Conservation (phyloP, 1,140 invertebrate genomes). For the Saxidomus purpurata region DNA sequence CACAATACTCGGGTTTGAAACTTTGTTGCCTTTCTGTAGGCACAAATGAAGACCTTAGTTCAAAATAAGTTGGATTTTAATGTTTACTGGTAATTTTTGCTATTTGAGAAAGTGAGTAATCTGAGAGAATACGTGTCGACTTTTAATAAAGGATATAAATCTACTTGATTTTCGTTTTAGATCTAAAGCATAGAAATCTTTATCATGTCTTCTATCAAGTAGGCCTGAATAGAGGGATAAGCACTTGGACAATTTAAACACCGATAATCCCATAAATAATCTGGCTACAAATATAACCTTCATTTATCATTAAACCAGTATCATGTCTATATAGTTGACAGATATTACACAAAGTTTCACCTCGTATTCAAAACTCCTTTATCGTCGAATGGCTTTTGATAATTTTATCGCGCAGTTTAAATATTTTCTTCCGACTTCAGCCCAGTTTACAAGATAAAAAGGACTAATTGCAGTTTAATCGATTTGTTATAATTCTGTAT, state of each 20-base stretch:
- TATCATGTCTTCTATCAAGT: conserved; percentile 29
- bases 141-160: not conserved
- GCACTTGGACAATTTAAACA: conserved; percentile 15
- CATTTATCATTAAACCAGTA: conserved; percentile 15
- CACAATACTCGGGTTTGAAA: no score
- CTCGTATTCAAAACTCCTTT: not conserved
- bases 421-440: conserved; percentile 22
- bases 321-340: conserved; percentile 10
- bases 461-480: conserved; percentile 14
- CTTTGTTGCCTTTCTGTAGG: no score
- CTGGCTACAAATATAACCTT: conserved; percentile 14
- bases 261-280: not conserved
- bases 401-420: conserved; percentile 5
- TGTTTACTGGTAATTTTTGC: not conserved
- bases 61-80: not conserved
- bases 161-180: not conserved
- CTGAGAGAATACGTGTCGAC: not conserved
- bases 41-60: not conserved
- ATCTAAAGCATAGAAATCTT: conserved; percentile 15
- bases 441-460: conserved; percentile 22
- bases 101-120: not conserved
- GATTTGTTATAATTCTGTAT: not conserved
- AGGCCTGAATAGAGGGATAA: conserved; percentile 36
- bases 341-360: conserved; percentile 32
- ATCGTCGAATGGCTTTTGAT: conserved; percentile 7